Base-by-base conservation (phyloP, 2,797 vertebrate genomes). In the Danionella dracula region DNA sequence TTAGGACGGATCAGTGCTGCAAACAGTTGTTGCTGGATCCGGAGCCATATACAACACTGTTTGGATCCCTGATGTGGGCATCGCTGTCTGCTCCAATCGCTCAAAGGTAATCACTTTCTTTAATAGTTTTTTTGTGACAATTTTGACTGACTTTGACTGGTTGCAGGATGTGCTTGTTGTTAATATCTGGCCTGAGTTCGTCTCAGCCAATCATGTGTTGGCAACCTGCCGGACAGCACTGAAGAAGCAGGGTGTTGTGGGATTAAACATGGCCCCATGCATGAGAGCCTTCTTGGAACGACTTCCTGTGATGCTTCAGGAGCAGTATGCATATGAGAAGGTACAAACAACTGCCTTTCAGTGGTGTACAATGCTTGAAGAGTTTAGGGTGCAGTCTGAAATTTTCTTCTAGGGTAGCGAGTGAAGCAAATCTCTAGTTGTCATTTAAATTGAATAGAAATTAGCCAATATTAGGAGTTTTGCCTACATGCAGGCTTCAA, bases 21-120 rank as follows among this genome's bases (percentile, higher is more conserved):
- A 98, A 84, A 95, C 94, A 0, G 91, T 96, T 2, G 92, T 97
- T 2, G 94, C 95, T 10, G 94, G 96, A 8, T 96, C 96, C 32
- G 96, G 96, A 60, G 92, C 96, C 4, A 91, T 99, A 79, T 93
- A 97, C 81, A 93, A 91, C 56, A 93, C 91, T 0, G 93, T 94
- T n/a, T 99, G 96, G 96, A 96, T 99, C 76, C 94, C 96, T 56
- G 95, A 99, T 64, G 92, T 99, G 44, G 96, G 96, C 0, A 91
- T 99, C 3, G 95, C 95, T 17, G 90, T 94, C 68, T 99, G 96
- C 68, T 97, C 96, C 76, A 99, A 95, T 81, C 92, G 96, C 85
- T 99, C 96, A 57, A 98, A 98, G 94, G 96, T 95, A 72, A 79
- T n/a, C n/a, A n/a, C n/a, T n/a, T n/a, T n/a, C n/a, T n/a, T n/a